Evolutionary conservation across 2,797 vertebrate species (phyloP).

Genomic region (Tiaroga cobitis): DNA sequence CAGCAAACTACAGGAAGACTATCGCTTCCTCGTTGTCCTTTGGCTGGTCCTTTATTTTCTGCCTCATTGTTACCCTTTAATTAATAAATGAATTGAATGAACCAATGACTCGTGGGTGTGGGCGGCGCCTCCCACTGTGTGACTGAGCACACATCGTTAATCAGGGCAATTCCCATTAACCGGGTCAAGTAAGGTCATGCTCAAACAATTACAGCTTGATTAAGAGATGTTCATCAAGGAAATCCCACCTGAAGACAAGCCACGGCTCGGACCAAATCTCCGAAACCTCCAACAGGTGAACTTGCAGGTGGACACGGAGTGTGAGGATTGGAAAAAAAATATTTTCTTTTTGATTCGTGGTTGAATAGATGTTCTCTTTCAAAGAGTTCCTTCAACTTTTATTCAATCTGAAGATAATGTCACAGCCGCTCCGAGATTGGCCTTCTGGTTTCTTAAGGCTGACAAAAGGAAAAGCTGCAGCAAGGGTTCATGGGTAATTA

Average conservation of each 20-base stretch:
- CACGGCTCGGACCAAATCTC: background rate
- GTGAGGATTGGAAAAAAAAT: background rate
- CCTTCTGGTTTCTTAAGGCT: slow-evolving; percentile 18
- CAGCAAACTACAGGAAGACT: slow-evolving; percentile 7
- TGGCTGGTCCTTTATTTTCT: slow-evolving; percentile 34
- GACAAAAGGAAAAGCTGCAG: slow-evolving; percentile 31
- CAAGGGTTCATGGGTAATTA: slow-evolving; percentile 30
- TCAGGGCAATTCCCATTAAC: slow-evolving; percentile 76
- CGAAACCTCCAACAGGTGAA: slow-evolving; percentile 28
- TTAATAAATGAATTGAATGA: slow-evolving; percentile 70
- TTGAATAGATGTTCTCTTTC: slow-evolving; percentile 39
- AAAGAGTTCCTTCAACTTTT: slow-evolving; percentile 27
- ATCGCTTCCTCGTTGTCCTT: slow-evolving; percentile 16
- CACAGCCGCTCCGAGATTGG: slow-evolving; percentile 8
- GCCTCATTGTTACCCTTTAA: slow-evolving; percentile 66
- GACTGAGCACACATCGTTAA: slow-evolving; percentile 78
- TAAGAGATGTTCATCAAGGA: slow-evolving; percentile 79
- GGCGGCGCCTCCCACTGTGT: slow-evolving; percentile 76
- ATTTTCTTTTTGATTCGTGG: background rate
- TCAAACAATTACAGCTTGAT: slow-evolving; percentile 82
- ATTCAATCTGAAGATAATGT: slow-evolving; percentile 21
- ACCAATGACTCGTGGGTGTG: slow-evolving; percentile 66
- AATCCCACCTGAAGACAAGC: slow-evolving; percentile 60
- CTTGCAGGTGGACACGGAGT: background rate
- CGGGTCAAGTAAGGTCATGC: slow-evolving; percentile 79